phyloP scores from a whole-genome alignment of 2,888 invertebrate genomes.

The Plemyria rubiginata region DNA sequence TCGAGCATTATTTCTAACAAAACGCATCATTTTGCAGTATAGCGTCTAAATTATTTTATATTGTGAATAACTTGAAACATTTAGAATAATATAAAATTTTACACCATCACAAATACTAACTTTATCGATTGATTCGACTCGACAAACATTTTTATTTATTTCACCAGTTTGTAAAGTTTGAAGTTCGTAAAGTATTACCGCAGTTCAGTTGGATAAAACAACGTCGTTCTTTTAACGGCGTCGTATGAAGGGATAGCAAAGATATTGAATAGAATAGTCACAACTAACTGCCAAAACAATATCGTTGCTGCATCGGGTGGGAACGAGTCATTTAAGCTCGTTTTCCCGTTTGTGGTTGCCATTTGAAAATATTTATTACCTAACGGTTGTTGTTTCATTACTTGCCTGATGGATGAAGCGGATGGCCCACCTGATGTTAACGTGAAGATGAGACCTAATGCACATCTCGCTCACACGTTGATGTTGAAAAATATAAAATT shows the following conservation, averaged over 20 bases:
- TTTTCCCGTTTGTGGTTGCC: too few relatives aligned
- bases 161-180: constrained; percentile 40
- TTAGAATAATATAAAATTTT: not conserved
- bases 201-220: constrained; percentile 57
- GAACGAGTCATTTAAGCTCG: too few relatives aligned
- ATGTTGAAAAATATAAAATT: too few relatives aligned
- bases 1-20: too few relatives aligned
- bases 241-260: constrained; percentile 46
- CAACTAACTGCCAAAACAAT: not conserved
- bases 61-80: not conserved
- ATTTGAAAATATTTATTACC: too few relatives aligned
- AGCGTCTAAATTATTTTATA: not conserved
- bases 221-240: constrained; percentile 58
- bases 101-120: constrained; percentile 8
- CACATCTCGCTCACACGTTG: too few relatives aligned
- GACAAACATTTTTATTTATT: constrained; percentile 18
- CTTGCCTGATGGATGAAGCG: too few relatives aligned
- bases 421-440: too few relatives aligned
- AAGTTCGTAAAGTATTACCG: constrained; percentile 54
- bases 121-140: constrained; percentile 23
- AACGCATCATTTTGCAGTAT: too few relatives aligned
- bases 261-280: constrained; percentile 11
- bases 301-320: too few relatives aligned
- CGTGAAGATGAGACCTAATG: too few relatives aligned
- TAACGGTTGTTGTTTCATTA: too few relatives aligned